A percentile compares a stretch with the other conserved stretches of the same genome.
phyloP scores from a whole-genome alignment of 2,888 invertebrate genomes.

The Lamellibrachia satsuma region DNA sequence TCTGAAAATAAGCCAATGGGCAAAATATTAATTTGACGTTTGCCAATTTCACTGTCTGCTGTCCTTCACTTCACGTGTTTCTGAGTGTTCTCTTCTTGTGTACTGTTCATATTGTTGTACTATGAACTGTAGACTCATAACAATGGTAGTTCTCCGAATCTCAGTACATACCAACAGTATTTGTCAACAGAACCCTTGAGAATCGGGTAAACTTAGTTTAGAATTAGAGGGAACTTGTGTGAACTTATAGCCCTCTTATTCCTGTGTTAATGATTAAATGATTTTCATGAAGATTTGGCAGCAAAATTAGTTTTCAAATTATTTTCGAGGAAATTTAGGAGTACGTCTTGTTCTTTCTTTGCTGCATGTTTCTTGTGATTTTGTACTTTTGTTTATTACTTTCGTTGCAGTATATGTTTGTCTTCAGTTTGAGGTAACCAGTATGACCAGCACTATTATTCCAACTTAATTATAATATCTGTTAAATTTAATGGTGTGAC shows the following conservation, averaged over 20 bases:
- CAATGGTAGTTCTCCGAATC: not conserved
- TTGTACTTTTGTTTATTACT: not conserved
- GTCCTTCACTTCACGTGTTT: not conserved
- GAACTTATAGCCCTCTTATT: not conserved
- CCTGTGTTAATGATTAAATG: not conserved
- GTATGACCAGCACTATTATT: not conserved
- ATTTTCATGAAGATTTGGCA: not conserved
- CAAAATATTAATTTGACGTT: too few relatives aligned
- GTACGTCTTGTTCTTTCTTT: not conserved
- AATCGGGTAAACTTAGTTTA: not conserved
- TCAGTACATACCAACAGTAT: not conserved
- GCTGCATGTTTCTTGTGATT: not conserved
- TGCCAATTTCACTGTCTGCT: not conserved
- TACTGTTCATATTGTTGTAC: not conserved
- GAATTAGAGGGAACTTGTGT: not conserved
- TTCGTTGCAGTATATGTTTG: too few relatives aligned
- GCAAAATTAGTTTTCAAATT: not conserved
- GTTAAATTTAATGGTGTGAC: too few relatives aligned
- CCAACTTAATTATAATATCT: not conserved
- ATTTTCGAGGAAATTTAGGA: not conserved
- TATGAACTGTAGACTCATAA: not conserved
- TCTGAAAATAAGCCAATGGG: too few relatives aligned
- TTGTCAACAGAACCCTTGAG: not conserved
- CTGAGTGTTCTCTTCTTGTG: not conserved
- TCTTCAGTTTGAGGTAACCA: too few relatives aligned